Evolutionary conservation across 1,140 invertebrate genomes (phyloP).

Genomic region (Phortica variegata): DNA sequence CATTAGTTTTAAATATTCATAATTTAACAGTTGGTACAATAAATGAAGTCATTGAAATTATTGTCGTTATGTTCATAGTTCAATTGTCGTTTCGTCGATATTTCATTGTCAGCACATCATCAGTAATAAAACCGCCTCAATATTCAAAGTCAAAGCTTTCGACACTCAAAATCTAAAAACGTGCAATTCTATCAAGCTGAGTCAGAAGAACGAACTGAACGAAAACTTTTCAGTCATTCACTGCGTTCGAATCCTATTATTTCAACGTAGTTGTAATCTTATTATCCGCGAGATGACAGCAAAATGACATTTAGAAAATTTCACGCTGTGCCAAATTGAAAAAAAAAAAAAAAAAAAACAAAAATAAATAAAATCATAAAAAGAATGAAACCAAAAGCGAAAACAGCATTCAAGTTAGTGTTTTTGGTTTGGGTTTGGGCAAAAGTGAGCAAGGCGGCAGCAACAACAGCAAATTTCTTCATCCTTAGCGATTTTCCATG

Average conservation of each 20-base stretch:
- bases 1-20: no score
- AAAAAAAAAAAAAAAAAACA: constrained; percentile 26
- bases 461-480: background rate
- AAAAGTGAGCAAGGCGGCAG: constrained; percentile 29
- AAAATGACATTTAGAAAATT: constrained; percentile 57
- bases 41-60: no score
- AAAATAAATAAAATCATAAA: constrained; percentile 15
- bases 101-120: no score
- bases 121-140: no score
- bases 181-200: no score
- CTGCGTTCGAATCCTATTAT: constrained; percentile 56
- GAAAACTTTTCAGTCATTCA: constrained; percentile 35
- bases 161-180: no score
- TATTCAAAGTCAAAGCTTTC: no score
- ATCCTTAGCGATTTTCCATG: constrained; percentile 6
- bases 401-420: constrained; percentile 24
- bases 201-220: constrained; percentile 27
- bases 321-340: constrained; percentile 52
- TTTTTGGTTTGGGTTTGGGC: background rate
- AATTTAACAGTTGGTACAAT: no score
- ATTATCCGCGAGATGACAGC: constrained; percentile 57
- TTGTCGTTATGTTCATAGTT: no score
- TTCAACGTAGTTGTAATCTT: constrained; percentile 56
- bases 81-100: no score
- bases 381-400: constrained; percentile 35